phyloP scores from a whole-genome alignment of 2,113 vertebrate species.

The Sus scrofa region T2T-Sscrofa CM000812.6:263261501-263262000 shows the following conservation, averaged over 20 bases:
- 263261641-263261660: constrained; percentile 33
- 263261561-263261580: constrained; percentile 74
- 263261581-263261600: constrained; percentile 50
- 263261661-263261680: constrained; percentile 31
- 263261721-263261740: background rate
- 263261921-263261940: background rate
- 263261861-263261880: background rate
- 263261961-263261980: background rate
- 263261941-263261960: background rate
- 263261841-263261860: constrained; percentile 37
- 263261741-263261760: background rate
- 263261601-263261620: background rate
- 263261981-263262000: background rate
- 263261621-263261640: constrained; percentile 31
- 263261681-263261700: constrained; percentile 13
- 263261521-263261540: constrained; percentile 96
- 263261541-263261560: constrained; percentile 98
- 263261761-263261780: background rate
- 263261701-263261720: background rate
- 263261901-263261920: background rate
- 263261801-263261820: background rate
- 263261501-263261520: constrained; percentile 97
- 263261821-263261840: background rate
- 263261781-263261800: background rate
- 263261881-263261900: background rate